phyloP scores from a whole-genome alignment of 37 sponge, comb jelly and placozoan genomes.

The Crambe crambe region DNA sequence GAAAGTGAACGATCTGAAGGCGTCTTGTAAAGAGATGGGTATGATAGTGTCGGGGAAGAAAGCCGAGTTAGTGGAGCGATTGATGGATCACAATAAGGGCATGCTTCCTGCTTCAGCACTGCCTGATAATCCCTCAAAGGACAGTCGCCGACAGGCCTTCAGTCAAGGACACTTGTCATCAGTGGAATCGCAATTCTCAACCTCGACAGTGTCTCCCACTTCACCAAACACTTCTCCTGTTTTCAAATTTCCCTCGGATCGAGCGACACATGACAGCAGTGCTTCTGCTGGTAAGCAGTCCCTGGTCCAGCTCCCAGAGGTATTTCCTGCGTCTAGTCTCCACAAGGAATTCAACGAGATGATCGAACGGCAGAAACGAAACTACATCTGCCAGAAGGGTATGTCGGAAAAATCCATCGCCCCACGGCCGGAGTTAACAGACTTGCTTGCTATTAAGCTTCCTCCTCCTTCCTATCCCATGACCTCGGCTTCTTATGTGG shows the following conservation, averaged over 20 bases:
- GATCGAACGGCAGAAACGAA: slow-evolving; percentile 45
- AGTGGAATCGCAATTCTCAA: slow-evolving; percentile 33
- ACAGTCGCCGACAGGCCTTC: slow-evolving; percentile 14
- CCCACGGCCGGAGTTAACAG: slow-evolving; percentile 47
- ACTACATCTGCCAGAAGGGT: slow-evolving; percentile 50
- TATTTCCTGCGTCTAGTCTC: slow-evolving; percentile 33
- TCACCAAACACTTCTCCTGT: slow-evolving; percentile 42
- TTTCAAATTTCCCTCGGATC: slow-evolving; percentile 54
- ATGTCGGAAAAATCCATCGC: slow-evolving; percentile 27
- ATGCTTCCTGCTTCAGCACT: slow-evolving; percentile 55
- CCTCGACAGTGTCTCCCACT: slow-evolving; percentile 31
- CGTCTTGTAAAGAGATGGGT: slow-evolving; percentile 72
- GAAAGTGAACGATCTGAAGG: slow-evolving; percentile 74
- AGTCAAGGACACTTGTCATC: slow-evolving; percentile 9
- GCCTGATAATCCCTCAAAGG: slow-evolving; percentile 33
- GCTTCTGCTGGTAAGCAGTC: neutral
- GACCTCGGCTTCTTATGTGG: neutral
- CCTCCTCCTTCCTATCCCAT: neutral
- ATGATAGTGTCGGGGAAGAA: slow-evolving; percentile 90
- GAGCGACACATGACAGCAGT: neutral
- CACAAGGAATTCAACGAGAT: slow-evolving; percentile 54
- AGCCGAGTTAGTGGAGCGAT: slow-evolving; percentile 73
- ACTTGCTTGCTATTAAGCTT: slow-evolving; percentile 43
- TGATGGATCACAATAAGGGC: slow-evolving; percentile 78
- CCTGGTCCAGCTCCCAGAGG: slow-evolving; percentile 8